phyloP scores from a whole-genome alignment of 2,888 invertebrate genomes.

The Chaetogeoica ovagalla region DNA sequence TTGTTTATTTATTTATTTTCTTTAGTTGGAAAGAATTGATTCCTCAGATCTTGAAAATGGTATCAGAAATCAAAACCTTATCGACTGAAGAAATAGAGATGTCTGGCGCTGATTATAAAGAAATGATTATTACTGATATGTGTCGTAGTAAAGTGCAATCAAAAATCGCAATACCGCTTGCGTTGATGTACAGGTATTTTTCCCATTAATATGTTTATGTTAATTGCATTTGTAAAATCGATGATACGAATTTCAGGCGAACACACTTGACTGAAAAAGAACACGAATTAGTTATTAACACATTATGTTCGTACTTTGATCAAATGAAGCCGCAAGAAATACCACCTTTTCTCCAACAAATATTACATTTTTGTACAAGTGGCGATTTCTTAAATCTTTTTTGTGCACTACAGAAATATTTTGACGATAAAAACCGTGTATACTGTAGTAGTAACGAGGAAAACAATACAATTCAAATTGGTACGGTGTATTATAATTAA shows the following conservation, averaged over 20 bases:
- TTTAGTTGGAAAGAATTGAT: slow-evolving; percentile 71
- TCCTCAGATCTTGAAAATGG: slow-evolving; percentile 66
- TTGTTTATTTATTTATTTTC: slow-evolving; percentile 32
- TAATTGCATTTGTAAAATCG: not conserved
- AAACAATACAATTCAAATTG: slow-evolving; percentile 24
- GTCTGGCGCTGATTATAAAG: slow-evolving; percentile 66
- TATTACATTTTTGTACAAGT: slow-evolving; percentile 65
- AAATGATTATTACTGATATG: slow-evolving; percentile 65
- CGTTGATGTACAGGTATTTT: slow-evolving; percentile 70
- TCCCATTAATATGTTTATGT: slow-evolving; percentile 18
- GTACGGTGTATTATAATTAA: slow-evolving; percentile 21
- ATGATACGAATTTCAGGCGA: slow-evolving; percentile 61
- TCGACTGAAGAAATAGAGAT: slow-evolving; percentile 66
- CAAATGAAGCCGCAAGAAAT: slow-evolving; percentile 66
- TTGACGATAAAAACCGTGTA: slow-evolving; percentile 56
- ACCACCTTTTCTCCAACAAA: slow-evolving; percentile 70
- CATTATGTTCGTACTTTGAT: slow-evolving; percentile 66
- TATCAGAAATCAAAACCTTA: slow-evolving; percentile 64
- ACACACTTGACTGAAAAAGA: slow-evolving; percentile 66
- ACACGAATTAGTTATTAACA: slow-evolving; percentile 67
- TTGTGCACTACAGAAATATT: slow-evolving; percentile 63
- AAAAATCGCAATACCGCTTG: slow-evolving; percentile 66
- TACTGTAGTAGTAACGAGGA: not conserved
- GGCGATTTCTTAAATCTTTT: slow-evolving; percentile 62
- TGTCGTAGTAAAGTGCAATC: slow-evolving; percentile 68